phyloP scores from a whole-genome alignment of 1,140 invertebrate species.

The Drosophila mauritiana region DNA sequence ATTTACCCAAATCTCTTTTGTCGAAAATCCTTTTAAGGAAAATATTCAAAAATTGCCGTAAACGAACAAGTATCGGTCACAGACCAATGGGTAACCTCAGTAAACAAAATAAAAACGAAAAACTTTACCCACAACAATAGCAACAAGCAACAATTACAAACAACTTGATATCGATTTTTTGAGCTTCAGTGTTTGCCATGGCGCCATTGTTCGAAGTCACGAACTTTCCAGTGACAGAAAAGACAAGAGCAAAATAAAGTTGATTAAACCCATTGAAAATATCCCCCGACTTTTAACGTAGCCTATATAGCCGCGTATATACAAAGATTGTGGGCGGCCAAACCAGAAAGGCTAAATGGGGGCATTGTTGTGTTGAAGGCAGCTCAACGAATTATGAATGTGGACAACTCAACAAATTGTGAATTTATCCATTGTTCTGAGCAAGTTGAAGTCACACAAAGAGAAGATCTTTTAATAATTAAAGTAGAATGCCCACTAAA shows the following conservation, averaged over 20 bases:
- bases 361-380: conserved; percentile 43
- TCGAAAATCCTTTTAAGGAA: conserved; percentile 11
- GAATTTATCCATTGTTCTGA: conserved; percentile 34
- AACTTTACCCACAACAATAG: conserved; percentile 31
- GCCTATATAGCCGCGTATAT: conserved; percentile 9
- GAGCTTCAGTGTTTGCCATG: conserved; percentile 40
- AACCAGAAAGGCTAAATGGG: conserved; percentile 22
- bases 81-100: conserved; percentile 31
- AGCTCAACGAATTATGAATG: conserved; percentile 47
- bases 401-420: conserved; percentile 38
- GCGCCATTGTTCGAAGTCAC: conserved; percentile 53
- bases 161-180: conserved; percentile 63
- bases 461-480: background rate
- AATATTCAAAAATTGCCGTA: conserved; percentile 59
- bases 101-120: conserved; percentile 41
- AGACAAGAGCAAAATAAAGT: conserved; percentile 45
- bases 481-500: background rate
- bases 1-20: conserved; percentile 4
- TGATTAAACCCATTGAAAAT: conserved; percentile 58
- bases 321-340: conserved; percentile 27
- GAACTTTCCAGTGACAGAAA: conserved; percentile 45
- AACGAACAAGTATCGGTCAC: conserved; percentile 36
- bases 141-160: conserved; percentile 49
- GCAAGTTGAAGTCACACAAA: background rate
- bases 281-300: conserved; percentile 13